These are phyloP conservation scores for Caenorhabditis latens DNA, from an alignment of 1,140 invertebrate genomes.

Conservation along the genomic window DNA sequence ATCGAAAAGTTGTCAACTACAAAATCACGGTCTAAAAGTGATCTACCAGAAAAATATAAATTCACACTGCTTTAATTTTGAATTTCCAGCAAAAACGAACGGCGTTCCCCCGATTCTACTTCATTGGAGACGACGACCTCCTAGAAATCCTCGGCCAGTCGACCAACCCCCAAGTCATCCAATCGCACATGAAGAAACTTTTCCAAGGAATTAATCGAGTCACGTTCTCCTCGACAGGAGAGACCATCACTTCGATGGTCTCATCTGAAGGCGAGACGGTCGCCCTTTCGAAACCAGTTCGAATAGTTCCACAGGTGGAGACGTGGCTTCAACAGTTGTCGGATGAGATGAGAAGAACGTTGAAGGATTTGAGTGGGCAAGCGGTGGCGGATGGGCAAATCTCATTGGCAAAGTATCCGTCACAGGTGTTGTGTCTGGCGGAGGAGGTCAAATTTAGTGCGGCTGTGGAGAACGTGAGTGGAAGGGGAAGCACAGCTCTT, in stretches of 20 bases:
- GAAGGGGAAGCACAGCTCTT: too few relatives aligned
- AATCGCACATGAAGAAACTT: slow-evolving; percentile 99
- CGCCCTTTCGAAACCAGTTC: slow-evolving; percentile 84
- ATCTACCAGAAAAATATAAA: too few relatives aligned
- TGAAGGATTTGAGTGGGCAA: slow-evolving; percentile 82
- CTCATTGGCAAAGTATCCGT: slow-evolving; percentile 86
- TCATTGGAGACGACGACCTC: slow-evolving; percentile 99
- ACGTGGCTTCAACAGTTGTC: slow-evolving; percentile 86
- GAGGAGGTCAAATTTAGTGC: slow-evolving; percentile 86
- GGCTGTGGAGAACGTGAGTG: slow-evolving; percentile 83
- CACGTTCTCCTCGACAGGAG: slow-evolving; percentile 82
- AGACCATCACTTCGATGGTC: slow-evolving; percentile 84
- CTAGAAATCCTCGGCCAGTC: slow-evolving; percentile 99
- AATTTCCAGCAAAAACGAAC: slow-evolving; percentile 88
- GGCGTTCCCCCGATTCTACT: slow-evolving; percentile 96
- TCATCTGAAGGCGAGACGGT: slow-evolving; percentile 89
- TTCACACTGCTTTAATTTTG: too few relatives aligned
- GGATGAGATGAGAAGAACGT: slow-evolving; percentile 86
- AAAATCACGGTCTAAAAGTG: too few relatives aligned
- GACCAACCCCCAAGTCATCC: slow-evolving; percentile 90
- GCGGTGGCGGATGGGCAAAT: slow-evolving; percentile 83
- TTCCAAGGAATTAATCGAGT: slow-evolving; percentile 93
- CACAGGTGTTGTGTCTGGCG: slow-evolving; percentile 84
- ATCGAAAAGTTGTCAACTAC: too few relatives aligned
- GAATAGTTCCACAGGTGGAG: slow-evolving; percentile 87